Base-by-base conservation (phyloP, 2,888 invertebrate species). In the Athalia cordata region DNA sequence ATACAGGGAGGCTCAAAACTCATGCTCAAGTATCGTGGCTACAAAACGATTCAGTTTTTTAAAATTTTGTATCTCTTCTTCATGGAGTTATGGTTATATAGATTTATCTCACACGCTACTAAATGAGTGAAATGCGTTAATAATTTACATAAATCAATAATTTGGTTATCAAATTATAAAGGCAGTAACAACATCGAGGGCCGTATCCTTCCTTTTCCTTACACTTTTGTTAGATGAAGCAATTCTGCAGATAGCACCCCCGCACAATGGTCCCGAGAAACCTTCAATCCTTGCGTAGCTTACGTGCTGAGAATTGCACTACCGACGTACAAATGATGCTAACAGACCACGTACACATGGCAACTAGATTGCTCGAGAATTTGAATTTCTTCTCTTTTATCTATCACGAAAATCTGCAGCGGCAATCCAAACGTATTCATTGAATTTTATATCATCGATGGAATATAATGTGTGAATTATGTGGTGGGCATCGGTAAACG, bases 311-410 rank as follows among this genome's bases (percentile, higher is more conserved):
- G 5, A 64, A 64, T n/a, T 67, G 3, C 52, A 67, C 50, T 13
- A 6, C n/a, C 45, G 9, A 70, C 13, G 13, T 70, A 3, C 29
- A 45, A 57, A 57, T 70, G n/a, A 57, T 57, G 57, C 70, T 70
- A 70, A 70, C 45, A 49, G 70, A 70, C 49, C 70, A 70, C 13
- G 57, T 55, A 70, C 45, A 43, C 8, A 52, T 5, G 70, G 52
- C 50, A 15, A 0, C 50, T 8, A 11, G 13, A 64, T 45, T 45
- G n/a, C 68, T 8, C 13, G n/a, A 52, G 13, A 55, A 49, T 68
- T 68, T 50, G 68, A 68, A 57, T 43, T 8, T 47, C 3, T 67
- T 45, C 13, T 67, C 50, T 50, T 13, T 50, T 29, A 29, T 29
- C 29, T 29, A 50, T 50, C 49, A 13, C 6, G 15, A n/a, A 49